Evolutionary conservation across 2,113 vertebrate species (phyloP), one percentile per base, ranked within the genome.

Genomic region (Callipepla squamata): DNA sequence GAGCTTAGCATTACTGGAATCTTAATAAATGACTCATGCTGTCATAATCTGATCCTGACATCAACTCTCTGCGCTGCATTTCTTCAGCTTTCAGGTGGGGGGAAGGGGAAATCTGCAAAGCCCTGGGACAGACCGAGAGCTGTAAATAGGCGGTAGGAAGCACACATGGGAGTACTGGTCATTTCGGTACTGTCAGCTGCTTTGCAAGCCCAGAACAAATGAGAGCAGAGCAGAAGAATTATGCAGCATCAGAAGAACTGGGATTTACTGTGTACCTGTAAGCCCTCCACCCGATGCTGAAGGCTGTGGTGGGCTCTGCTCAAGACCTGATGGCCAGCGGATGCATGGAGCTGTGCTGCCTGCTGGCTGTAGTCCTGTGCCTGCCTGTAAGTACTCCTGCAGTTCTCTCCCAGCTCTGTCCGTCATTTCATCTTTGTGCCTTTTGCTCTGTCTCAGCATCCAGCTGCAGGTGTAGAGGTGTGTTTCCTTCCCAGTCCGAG

Each of bases 1-100:
- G 94, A 90, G 93, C 94, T 96, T 94, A 95, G 84, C 84, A 40
- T 95, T 92, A 92, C 95, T 96, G 95, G 95, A 96, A 96, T 95
- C 94, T 94, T 94, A 95, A 93, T 95, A 96, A 96, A 93, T 96
- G 96, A 95, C 93, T 96, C 96, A 96, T 88, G 92, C 96, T 96
- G 91, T 90, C 96, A 96, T 90, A 93, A 96, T 96, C 87, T 96
- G 93, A 94, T 91, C 94, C 96, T 95, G 95, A 94, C 95, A 95
- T 95, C 96, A 95, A 30, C 87, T 92, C 92, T 75, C 68, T 0
- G 57, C 51, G 91, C 95, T 91, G 91, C 40, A 66, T 80, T 89
- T 55, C 95, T 87, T 57, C 79, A 87, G 91, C 79, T 65, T 70
- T 74, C 2, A 0, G 42, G 42, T 69, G 91, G 92, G 94, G 93